phyloP scores from a whole-genome alignment of 2,888 invertebrate genomes.

The Sceliomorpha sp. region DNA sequence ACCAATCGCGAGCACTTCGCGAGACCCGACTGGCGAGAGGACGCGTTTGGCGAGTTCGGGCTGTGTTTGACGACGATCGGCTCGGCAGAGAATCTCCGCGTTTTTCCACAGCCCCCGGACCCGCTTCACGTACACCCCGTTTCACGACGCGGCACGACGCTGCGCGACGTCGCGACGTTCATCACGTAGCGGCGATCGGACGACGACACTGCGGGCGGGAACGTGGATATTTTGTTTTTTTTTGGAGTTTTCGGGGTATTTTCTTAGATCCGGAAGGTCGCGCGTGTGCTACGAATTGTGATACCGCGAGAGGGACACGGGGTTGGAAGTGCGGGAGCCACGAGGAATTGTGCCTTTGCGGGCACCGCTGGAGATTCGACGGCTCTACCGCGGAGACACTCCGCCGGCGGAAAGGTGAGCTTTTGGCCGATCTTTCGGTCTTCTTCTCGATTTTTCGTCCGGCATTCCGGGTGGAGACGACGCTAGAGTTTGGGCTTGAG shows the following conservation, averaged over 20 bases:
- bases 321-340: background rate
- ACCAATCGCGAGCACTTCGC: conserved; percentile 42
- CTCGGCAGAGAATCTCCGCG: conserved; percentile 13
- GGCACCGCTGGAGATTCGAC: background rate
- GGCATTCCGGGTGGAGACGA: no score
- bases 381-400: no score
- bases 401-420: conserved; percentile 6
- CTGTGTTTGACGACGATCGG: conserved; percentile 36
- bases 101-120: conserved; percentile 4
- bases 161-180: no score
- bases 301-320: no score
- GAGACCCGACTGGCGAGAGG: conserved; percentile 45
- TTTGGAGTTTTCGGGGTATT: no score
- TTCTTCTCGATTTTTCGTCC: background rate
- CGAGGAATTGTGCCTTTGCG: background rate
- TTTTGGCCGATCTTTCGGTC: background rate
- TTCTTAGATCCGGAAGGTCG: no score
- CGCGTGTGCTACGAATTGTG: no score
- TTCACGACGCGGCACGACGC: no score
- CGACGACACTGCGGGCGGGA: no score
- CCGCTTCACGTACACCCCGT: background rate
- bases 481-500: no score
- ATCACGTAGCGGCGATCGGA: no score
- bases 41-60: conserved; percentile 41
- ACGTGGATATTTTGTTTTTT: no score